These are phyloP conservation scores for Polietes domitor DNA, from an alignment of 2,888 invertebrate species.

Conservation along the genomic window DNA sequence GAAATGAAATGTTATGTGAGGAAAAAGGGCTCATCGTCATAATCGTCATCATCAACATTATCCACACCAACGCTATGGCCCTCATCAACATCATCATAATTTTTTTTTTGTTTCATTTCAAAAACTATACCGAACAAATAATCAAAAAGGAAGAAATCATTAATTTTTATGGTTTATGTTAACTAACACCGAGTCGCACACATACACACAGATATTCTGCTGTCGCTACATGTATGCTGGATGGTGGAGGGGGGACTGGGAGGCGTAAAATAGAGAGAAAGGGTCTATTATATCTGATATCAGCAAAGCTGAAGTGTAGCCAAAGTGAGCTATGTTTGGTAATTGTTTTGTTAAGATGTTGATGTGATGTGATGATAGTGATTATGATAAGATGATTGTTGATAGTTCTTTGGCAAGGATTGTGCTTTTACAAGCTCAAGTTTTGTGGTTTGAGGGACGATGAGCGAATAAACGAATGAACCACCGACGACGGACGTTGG, in stretches of 20 bases:
- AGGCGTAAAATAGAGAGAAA: background rate
- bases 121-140: background rate
- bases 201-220: background rate
- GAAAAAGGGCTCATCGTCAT: background rate
- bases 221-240: background rate
- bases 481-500: too few relatives aligned
- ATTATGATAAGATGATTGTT: constrained; percentile 23
- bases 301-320: background rate
- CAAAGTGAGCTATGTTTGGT: constrained; percentile 7
- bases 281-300: constrained; percentile 7
- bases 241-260: background rate
- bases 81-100: constrained; percentile 7
- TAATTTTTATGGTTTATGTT: constrained; percentile 45
- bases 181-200: background rate
- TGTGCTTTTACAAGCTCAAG: background rate
- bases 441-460: background rate
- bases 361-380: constrained; percentile 6
- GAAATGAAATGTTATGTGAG: background rate
- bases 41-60: background rate
- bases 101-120: background rate
- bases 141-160: constrained; percentile 43
- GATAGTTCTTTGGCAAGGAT: constrained; percentile 1
- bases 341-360: constrained; percentile 36
- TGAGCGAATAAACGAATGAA: background rate
- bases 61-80: background rate